Conservation (phyloP, 2,797 vertebrate species). For the Paramormyrops hopkinsi region DNA sequence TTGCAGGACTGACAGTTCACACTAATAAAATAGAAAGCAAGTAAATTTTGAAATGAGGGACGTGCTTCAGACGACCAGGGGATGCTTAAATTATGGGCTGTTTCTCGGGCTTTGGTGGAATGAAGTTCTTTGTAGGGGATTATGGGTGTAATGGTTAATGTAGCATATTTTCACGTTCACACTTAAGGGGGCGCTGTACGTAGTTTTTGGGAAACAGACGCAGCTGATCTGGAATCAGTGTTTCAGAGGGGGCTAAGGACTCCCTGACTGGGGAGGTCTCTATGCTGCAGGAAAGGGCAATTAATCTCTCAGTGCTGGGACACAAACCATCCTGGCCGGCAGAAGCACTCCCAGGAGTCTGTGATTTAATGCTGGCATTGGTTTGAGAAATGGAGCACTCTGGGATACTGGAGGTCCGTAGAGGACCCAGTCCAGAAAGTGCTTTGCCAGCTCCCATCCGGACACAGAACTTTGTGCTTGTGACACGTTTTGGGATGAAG, state of each 20-base stretch:
- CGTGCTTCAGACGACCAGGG: neutral
- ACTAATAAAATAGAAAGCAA: neutral
- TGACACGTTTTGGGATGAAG: neutral
- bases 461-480: neutral
- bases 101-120: neutral
- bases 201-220: neutral
- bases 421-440: neutral
- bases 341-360: neutral
- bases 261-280: neutral
- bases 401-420: neutral
- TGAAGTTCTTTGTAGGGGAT: neutral
- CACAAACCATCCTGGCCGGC: neutral
- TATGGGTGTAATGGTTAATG: neutral
- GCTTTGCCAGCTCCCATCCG: neutral
- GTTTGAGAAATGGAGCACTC: neutral
- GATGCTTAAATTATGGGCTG: neutral
- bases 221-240: neutral
- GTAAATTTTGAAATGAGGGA: neutral
- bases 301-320: neutral
- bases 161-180: neutral
- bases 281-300: neutral
- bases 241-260: neutral
- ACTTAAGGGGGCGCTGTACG: neutral
- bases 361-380: neutral
- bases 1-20: neutral